Evolutionary conservation across 2,113 vertebrate genomes (phyloP), one percentile per base, ranked within the genome.

Genomic region (Ondatra zibethicus): DNA sequence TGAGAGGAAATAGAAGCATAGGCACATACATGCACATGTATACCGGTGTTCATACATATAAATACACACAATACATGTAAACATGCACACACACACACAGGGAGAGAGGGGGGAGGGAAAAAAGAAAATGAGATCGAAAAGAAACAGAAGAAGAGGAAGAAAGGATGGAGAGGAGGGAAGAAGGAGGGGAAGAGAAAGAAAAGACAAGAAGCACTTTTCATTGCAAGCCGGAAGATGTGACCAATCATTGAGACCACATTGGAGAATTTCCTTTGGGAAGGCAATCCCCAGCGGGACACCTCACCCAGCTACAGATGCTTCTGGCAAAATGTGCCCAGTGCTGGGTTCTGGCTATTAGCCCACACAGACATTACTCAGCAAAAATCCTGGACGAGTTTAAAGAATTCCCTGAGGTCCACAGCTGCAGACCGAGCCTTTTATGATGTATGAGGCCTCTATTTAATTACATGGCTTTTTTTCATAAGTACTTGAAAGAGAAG

Each of bases 381-480:
- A 42, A 96, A 91, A 61, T 63, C 82, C 55, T n/a, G 47, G 77
- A 70, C 91, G 90, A 93, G 96, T 92, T 45, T 95, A 76, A 95
- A 81, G 92, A 97, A 95, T 77, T 96, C 97, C 93, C 42, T 95
- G 94, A 50, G 93, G 58, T 93, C 95, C 68, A 25, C 96, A 97
- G 89, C 91, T 97, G 90, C 78, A 76, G 88, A 88, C 66, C 47
- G 0, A 0, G 93, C 97, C 93, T 90, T 76, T 55, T 95, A 17
- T 93, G 89, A 93, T 81, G 55, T 91, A 96, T 61, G 91, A 76
- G 85, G 96, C 72, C 13, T 94, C 29, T 93, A 96, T 94, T 85
- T 97, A 96, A 91, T 94, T 66, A 93, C 3, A 29, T 39, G 50
- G 2, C 16, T 36, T 36, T 75, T 92, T 93, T 95, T 70, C n/a